A percentile compares a stretch with the other conserved stretches of the same genome.
phyloP scores from a whole-genome alignment of 2,888 invertebrate genomes.

The Cepaea hortensis region DNA sequence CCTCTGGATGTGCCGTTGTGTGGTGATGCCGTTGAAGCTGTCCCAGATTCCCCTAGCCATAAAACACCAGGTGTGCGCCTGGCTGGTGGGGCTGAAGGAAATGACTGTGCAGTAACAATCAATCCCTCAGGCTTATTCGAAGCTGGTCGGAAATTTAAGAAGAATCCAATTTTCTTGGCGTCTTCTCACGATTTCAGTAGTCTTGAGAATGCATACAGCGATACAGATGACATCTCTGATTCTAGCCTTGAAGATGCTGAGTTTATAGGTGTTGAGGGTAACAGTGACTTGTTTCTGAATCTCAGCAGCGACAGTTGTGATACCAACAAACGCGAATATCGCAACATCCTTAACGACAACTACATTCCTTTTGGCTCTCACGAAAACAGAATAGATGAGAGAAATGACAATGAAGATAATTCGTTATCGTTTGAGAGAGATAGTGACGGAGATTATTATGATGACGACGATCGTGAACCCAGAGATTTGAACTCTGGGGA shows the following conservation, averaged over 20 bases:
- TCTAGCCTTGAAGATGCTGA: slow-evolving; percentile 25
- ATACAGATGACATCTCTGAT: neutral
- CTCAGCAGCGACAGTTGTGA: slow-evolving; percentile 44
- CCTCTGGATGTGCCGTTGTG: slow-evolving; percentile 31
- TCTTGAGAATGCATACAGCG: neutral
- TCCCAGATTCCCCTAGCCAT: neutral
- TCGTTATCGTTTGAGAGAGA: neutral
- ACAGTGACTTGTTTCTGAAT: slow-evolving; percentile 45
- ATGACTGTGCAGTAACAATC: neutral
- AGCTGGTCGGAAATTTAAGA: no score
- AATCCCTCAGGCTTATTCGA: neutral
- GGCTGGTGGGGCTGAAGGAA: neutral
- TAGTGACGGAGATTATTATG: slow-evolving; percentile 3
- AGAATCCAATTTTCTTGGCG: neutral
- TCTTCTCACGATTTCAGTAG: neutral
- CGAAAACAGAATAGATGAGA: neutral
- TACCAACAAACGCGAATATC: slow-evolving; percentile 27
- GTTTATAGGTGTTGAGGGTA: neutral
- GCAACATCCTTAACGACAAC: slow-evolving; percentile 30
- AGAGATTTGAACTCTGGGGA: slow-evolving; percentile 61
- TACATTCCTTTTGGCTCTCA: slow-evolving; percentile 21
- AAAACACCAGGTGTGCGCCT: slow-evolving; percentile 5
- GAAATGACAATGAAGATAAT: neutral
- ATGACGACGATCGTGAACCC: slow-evolving; percentile 55
- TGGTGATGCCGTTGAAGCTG: slow-evolving; percentile 10